Conservation (phyloP, 2,797 vertebrate genomes). For the Limnodromus scolopaceus region DNA sequence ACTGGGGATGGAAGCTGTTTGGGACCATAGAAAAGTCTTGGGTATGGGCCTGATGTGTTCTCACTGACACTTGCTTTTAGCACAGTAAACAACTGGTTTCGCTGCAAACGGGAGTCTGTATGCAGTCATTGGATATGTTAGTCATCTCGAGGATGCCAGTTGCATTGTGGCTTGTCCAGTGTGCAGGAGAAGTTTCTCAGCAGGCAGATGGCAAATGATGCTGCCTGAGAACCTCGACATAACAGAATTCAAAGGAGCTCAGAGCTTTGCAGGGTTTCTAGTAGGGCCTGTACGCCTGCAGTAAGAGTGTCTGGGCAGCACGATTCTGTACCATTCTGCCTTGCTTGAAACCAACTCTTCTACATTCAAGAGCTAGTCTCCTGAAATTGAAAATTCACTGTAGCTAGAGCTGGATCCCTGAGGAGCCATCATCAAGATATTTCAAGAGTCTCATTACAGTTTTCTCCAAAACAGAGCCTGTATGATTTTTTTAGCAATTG, state of each 20-base stretch:
- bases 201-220: background rate
- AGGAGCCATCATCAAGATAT: background rate
- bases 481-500: background rate
- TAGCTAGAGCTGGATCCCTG: background rate
- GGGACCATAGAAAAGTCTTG: background rate
- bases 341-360: background rate
- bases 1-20: background rate
- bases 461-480: background rate
- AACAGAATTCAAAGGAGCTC: background rate
- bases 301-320: background rate
- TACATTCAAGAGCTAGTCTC: background rate
- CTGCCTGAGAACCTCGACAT: background rate
- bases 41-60: background rate
- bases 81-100: background rate
- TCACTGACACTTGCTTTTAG: background rate
- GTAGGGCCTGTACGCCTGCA: background rate
- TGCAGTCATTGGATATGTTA: fast-evolving
- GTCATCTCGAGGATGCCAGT: background rate
- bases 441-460: background rate
- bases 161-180: background rate
- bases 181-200: background rate
- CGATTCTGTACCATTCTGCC: background rate
- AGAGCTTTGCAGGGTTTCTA: background rate
- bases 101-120: background rate
- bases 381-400: background rate